These are phyloP conservation scores for Pan troglodytes DNA, from an alignment of 2,113 vertebrate species.

Conservation along the genomic window NHGRI_mPanTro3-v2.1_pri NC_072421.2:72155001-72155500, in stretches of 20 bases:
- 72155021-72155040: not conserved
- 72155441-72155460: not conserved
- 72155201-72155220: not conserved
- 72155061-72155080: not conserved
- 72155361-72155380: not conserved
- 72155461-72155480: not conserved
- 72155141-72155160: not conserved
- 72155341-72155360: not conserved
- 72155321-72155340: not conserved
- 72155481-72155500: not conserved
- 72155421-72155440: not conserved
- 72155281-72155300: not conserved
- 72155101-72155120: not conserved
- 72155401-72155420: not conserved
- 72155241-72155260: not conserved
- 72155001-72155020: not conserved
- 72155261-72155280: not conserved
- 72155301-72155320: not conserved
- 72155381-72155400: not conserved
- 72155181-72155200: not conserved
- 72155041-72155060: not conserved
- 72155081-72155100: slow-evolving; percentile 4
- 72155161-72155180: not conserved
- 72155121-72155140: slow-evolving; percentile 21
- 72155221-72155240: not conserved